These are phyloP conservation scores for Crenuchus spilurus DNA, from an alignment of 2,797 vertebrate genomes.

Conservation along the genomic window DNA sequence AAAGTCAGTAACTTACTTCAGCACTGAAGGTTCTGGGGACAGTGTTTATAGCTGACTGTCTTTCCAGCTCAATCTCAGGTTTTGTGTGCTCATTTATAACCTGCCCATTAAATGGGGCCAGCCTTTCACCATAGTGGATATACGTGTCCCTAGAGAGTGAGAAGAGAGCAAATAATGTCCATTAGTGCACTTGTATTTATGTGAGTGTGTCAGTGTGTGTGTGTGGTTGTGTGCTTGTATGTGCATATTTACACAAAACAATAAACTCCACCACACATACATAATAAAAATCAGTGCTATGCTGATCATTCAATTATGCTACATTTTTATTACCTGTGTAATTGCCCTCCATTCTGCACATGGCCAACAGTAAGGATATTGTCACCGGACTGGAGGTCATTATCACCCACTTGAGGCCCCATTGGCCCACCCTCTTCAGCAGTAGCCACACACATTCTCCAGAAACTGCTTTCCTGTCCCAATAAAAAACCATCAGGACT, in stretches of 20 bases:
- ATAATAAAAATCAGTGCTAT: slow-evolving; percentile 1
- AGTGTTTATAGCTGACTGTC: slow-evolving; percentile 51
- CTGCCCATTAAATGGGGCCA: slow-evolving; percentile 71
- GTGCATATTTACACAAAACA: slow-evolving; percentile 34
- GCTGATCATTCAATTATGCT: slow-evolving; percentile 4
- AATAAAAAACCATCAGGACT: slow-evolving; percentile 58
- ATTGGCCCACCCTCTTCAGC: slow-evolving; percentile 62
- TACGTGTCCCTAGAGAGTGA: slow-evolving; percentile 62
- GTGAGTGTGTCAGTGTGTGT: background rate
- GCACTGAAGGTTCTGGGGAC: slow-evolving; percentile 58
- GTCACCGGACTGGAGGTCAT: slow-evolving; percentile 62
- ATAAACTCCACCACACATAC: slow-evolving; percentile 7
- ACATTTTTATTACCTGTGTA: slow-evolving; percentile 71
- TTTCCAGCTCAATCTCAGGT: slow-evolving; percentile 58
- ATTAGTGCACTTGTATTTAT: slow-evolving; percentile 46
- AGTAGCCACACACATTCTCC: slow-evolving; percentile 81
- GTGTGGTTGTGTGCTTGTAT: slow-evolving; percentile 7
- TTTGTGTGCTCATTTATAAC: slow-evolving; percentile 65
- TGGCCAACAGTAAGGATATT: slow-evolving; percentile 65
- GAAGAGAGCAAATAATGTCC: slow-evolving; percentile 34
- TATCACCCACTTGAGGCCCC: slow-evolving; percentile 68
- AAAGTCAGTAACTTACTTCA: slow-evolving; percentile 67
- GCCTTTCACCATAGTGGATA: slow-evolving; percentile 67
- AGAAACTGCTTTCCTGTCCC: slow-evolving; percentile 82
- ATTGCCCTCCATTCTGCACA: slow-evolving; percentile 50